These are phyloP conservation scores for Hydra vulgaris DNA, from an alignment of 30 jellyfish, hydroid and myxozoan species.

Conservation along the genomic window DNA sequence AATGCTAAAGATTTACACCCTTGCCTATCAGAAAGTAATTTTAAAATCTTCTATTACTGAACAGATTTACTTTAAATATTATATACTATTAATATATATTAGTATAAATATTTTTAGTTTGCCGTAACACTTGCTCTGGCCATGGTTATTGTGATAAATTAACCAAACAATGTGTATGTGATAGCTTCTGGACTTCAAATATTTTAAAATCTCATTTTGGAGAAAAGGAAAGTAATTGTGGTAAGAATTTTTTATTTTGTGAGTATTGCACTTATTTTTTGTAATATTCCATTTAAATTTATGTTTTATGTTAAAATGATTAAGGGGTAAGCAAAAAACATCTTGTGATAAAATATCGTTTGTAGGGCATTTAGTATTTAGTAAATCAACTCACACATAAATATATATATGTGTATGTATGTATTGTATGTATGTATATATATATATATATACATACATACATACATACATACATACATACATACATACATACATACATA, in stretches of 20 bases:
- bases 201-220: constrained; percentile 81
- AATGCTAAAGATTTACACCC: too few species aligned
- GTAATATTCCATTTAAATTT: neutral
- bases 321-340: neutral
- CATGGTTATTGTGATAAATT: constrained; percentile 85
- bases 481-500: neutral
- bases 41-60: too few species aligned
- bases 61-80: too few species aligned
- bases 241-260: constrained; percentile 26
- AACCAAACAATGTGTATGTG: constrained; percentile 84
- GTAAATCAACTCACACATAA: neutral
- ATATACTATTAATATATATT: too few species aligned
- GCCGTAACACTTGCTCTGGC: constrained; percentile 89
- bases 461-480: neutral
- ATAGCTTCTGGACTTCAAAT: constrained; percentile 84
- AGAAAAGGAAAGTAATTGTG: constrained; percentile 72
- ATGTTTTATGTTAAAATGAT: neutral
- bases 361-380: neutral
- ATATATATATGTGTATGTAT: too few species aligned
- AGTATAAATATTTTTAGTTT: too few species aligned
- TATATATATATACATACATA: neutral
- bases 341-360: neutral
- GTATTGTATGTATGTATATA: too few species aligned
- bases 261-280: neutral
- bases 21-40: too few species aligned